Percentiles rank a stretch among this genome's conserved stretches.
These are phyloP conservation scores for Hybos culiciformis DNA, from an alignment of 2,888 invertebrate genomes.

Conservation along the genomic window DNA sequence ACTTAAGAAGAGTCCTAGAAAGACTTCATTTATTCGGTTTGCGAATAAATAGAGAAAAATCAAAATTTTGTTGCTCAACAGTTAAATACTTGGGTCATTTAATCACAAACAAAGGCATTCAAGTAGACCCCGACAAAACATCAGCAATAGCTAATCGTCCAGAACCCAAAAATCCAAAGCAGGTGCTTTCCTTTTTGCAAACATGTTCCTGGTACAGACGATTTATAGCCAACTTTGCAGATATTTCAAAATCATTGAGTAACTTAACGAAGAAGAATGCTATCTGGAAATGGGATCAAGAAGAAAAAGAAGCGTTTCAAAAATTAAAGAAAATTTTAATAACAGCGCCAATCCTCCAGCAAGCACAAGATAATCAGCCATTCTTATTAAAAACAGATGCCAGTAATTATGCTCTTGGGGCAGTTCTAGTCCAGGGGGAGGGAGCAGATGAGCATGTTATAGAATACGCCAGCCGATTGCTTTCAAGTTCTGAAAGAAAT, in stretches of 20 bases:
- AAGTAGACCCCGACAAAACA: conserved; percentile 3
- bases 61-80: conserved; percentile 4
- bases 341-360: conserved; percentile 14
- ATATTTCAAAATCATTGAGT: conserved; percentile 18
- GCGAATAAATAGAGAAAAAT: no score
- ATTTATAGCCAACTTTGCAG: conserved; percentile 22
- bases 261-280: conserved; percentile 16
- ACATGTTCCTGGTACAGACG: conserved; percentile 20
- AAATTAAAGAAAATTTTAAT: conserved; percentile 13
- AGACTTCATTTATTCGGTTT: conserved; percentile 15
- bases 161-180: conserved; percentile 16
- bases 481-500: conserved; percentile 23
- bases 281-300: conserved; percentile 17
- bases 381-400: conserved; percentile 21
- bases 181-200: no score
- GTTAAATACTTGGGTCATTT: conserved; percentile 6
- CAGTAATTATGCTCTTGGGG: conserved; percentile 19
- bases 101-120: conserved; percentile 1
- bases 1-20: conserved; percentile 18
- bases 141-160: conserved; percentile 5
- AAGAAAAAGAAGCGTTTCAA: conserved; percentile 14
- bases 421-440: conserved; percentile 17
- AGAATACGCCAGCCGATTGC: conserved; percentile 20
- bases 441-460: conserved; percentile 16
- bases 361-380: conserved; percentile 17